Base-by-base conservation (phyloP, 2,113 vertebrate genomes). In the Accipiter cooperii region DNA sequence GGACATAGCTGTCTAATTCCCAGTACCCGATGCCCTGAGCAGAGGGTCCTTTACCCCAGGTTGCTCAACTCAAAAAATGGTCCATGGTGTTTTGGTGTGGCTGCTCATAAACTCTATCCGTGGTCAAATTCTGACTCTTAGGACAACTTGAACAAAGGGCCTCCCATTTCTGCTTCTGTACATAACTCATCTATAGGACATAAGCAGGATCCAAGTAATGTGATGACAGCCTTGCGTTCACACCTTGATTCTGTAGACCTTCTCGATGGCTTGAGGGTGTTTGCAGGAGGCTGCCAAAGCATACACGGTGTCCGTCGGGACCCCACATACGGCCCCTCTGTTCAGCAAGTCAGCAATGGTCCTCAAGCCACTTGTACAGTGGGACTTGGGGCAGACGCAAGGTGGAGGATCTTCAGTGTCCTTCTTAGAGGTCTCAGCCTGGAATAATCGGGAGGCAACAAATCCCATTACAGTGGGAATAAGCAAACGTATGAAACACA, bases 161-260 rank as follows among this genome's bases (percentile, higher is more conserved):
- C 20, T 76, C 22, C 25, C 34, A 6, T 76, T 76, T 17, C 29
- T 84, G 22, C 54, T 36, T 70, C 55, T 31, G 15, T n/a, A 44
- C 19, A 0, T 26, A 52, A 11, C 34, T 24, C n/a, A 4, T 5
- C 52, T 66, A 1, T 4, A 29, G 38, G n/a, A 54, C 24, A 8
- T 9, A 13, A 31, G 10, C 28, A 65, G 44, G 34, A 61, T 51
- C 28, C 55, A 33, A 46, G 61, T 5, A 21, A 54, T 4, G 20
- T 63, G 71, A 16, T 1, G 1, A 19, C 58, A 26, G 3, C 25
- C 57, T 61, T 13, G 31, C 6, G 5, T 28, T 38, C 96, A 54
- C 97, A 99, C 99, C 97, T 99, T 99, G 93, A 99, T 99, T 65
- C 97, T 98, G 96, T 99, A 99, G 97, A 99, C 99, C 82, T 98